Conservation (phyloP, 2,888 invertebrate genomes). For the Drosophila stalkeri region DNA sequence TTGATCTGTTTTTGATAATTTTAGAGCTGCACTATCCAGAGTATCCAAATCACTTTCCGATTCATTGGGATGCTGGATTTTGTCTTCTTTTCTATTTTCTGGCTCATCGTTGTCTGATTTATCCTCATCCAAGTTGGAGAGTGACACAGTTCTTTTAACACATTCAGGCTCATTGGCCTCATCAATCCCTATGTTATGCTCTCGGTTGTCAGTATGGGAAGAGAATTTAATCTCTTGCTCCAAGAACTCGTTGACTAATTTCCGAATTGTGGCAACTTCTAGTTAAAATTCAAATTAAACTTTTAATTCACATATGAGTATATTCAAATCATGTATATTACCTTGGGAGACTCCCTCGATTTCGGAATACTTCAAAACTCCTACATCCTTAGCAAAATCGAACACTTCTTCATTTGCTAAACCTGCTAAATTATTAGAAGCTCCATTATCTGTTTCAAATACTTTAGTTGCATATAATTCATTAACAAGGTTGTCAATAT, state of each 20-base stretch:
- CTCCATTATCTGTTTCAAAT: constrained; percentile 52
- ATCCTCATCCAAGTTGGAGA: constrained; percentile 7
- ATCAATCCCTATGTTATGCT: background rate
- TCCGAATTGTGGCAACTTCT: background rate
- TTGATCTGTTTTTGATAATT: constrained; percentile 74
- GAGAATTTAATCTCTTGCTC: constrained; percentile 46
- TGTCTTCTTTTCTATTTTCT: background rate
- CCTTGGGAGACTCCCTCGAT: constrained; percentile 18
- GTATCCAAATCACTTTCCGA: constrained; percentile 20
- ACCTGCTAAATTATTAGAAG: constrained; percentile 68
- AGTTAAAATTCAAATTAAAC: background rate
- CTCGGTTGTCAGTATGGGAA: background rate
- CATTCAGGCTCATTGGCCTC: constrained; percentile 60
- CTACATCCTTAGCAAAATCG: constrained; percentile 32
- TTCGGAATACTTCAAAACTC: constrained; percentile 5
- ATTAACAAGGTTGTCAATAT: constrained; percentile 54
- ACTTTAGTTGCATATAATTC: constrained; percentile 31
- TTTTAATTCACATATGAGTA: background rate
- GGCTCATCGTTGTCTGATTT: background rate
- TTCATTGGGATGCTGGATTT: background rate
- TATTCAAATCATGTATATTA: constrained; percentile 19
- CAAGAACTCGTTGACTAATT: constrained; percentile 40
- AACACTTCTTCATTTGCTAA: constrained; percentile 20
- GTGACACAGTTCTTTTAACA: constrained; percentile 57
- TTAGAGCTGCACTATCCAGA: constrained; percentile 63